Base-by-base conservation (phyloP, 2,888 invertebrate species). In the Mechanitis mazaeus region DNA sequence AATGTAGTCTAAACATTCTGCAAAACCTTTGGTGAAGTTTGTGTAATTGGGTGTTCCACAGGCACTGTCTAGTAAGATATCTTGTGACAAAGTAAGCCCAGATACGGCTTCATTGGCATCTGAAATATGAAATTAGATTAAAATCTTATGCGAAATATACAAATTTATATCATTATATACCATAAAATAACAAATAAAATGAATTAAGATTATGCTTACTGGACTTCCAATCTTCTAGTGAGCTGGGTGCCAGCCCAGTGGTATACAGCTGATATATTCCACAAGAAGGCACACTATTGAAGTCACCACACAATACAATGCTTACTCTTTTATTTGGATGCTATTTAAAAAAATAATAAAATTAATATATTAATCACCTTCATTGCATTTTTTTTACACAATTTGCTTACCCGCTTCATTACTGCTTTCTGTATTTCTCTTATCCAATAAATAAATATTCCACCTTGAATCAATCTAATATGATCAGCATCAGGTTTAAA, bases 401-500 rank as follows among this genome's bases (percentile, higher is more conserved):
- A 53, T 38, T 46, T 53, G 65, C 45, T 60, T 78, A 89, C 88
- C 83, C 83, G 55, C 69, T 66, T 4, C 72, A 75, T 82, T 9
- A 90, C 68, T 58, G 80, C 73, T 33, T 83, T 81, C 20, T 91
- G 85, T 38, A 94, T 70, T 73, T 93, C 81, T 71, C 93, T 91
- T 33, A 97, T 76, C 86, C 94, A 95, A 53, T 92, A 87, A 68
- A 97, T 91, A 33, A 93, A 91, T 66, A 95, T 92, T 42, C 94
- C 94, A 42, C 94, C 94, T 91, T 98, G 98, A 33, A 98, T 79
- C 3, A 98, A 86, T 65, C 98, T 91, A 70, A 98, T 94, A 75
- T 97, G 96, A 83, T 96, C 96, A 5, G 98, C 95, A 80, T 95
- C 94, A 0, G 97, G 97, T 79, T 96, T 96, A 76, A 97, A 98